A percentile compares a stretch with the other conserved stretches of the same genome.
Evolutionary conservation across 2,113 vertebrate genomes (phyloP).

Genomic region (Coryphaenoides rupestris): DNA sequence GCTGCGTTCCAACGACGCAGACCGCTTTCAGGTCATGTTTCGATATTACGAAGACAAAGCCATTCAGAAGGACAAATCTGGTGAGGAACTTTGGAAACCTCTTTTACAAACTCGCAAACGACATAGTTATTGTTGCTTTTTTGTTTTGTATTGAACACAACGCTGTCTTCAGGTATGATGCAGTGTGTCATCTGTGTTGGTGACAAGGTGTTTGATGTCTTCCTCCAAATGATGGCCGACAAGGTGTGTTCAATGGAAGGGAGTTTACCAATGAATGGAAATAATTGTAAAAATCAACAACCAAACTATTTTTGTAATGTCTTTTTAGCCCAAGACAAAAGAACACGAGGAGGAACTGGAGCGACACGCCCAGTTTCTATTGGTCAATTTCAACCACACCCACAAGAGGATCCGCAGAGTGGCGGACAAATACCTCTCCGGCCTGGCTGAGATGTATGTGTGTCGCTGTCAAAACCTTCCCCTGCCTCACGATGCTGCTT

Average conservation of each 20-base stretch:
- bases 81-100: conserved; percentile 63
- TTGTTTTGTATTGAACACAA: background rate
- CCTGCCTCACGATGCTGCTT: background rate
- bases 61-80: conserved; percentile 97
- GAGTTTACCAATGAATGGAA: background rate
- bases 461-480: conserved; percentile 14
- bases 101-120: background rate
- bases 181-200: conserved; percentile 94
- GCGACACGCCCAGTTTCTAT: conserved; percentile 88
- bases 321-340: conserved; percentile 88
- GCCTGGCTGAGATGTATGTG: conserved; percentile 93
- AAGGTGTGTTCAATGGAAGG: conserved; percentile 73
- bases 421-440: conserved; percentile 95
- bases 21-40: conserved; percentile 97
- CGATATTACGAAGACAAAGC: conserved; percentile 97
- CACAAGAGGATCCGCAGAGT: conserved; percentile 96
- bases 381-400: conserved; percentile 96
- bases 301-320: background rate
- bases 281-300: background rate
- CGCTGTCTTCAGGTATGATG: conserved; percentile 85
- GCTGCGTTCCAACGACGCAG: conserved; percentile 86
- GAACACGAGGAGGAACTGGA: conserved; percentile 93
- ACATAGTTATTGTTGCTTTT: background rate
- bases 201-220: conserved; percentile 95
- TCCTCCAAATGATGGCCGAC: conserved; percentile 95